Conservation (phyloP, 2,888 invertebrate species). For the Endotricha flammealis region DNA sequence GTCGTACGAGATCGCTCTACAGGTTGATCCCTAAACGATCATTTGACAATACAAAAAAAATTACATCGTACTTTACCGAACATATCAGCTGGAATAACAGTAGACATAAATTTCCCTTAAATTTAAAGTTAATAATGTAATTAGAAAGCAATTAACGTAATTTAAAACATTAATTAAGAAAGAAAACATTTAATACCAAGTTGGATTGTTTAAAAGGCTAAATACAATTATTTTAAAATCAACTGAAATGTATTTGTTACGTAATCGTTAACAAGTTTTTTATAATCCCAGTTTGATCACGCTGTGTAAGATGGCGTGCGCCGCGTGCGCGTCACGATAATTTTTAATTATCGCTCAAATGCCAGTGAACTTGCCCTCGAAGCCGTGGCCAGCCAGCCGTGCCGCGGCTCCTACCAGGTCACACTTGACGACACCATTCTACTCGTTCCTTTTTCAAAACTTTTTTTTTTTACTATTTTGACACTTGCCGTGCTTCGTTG, state of each 20-base stretch:
- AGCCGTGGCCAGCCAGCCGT: slow-evolving; percentile 54
- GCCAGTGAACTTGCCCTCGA: slow-evolving; percentile 77
- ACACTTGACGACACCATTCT: slow-evolving; percentile 61
- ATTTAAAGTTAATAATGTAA: background rate
- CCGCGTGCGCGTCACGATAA: slow-evolving; percentile 69
- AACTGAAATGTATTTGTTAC: slow-evolving; percentile 2
- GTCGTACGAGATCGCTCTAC: slow-evolving; percentile 21
- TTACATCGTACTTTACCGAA: too few species aligned
- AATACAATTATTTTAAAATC: too few species aligned
- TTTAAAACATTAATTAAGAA: too few species aligned
- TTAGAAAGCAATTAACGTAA: too few species aligned
- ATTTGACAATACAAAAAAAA: too few species aligned
- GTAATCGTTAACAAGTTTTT: slow-evolving; percentile 20
- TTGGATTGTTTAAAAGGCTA: background rate
- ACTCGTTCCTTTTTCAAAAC: slow-evolving; percentile 37
- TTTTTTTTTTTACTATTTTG: slow-evolving; percentile 26
- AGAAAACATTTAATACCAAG: too few species aligned
- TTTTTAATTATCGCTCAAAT: slow-evolving; percentile 78
- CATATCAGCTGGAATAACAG: too few species aligned
- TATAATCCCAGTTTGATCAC: slow-evolving; percentile 35
- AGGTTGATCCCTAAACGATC: slow-evolving; percentile 20
- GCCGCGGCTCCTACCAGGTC: slow-evolving; percentile 63
- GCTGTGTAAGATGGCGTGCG: slow-evolving; percentile 69
- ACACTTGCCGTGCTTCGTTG: slow-evolving; percentile 21
- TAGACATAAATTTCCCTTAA: background rate